Evolutionary conservation across 2,797 vertebrate genomes (phyloP), one percentile per base, ranked within the genome.

Genomic region (Pseudochromis fuscus): DNA sequence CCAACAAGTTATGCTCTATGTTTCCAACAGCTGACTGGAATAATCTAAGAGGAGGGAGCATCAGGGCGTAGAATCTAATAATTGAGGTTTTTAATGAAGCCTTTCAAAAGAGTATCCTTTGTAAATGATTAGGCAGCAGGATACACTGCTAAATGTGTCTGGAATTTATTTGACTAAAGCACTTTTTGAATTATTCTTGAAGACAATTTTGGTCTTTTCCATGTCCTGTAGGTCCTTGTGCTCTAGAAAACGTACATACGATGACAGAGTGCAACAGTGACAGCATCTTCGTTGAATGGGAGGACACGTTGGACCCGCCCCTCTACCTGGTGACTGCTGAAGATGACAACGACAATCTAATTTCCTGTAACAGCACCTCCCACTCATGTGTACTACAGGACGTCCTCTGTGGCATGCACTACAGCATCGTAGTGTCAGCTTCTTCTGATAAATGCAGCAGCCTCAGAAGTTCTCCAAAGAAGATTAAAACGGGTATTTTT

Each of bases 391-490:
- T 73, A 25, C 91, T 95, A 37, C 12, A 23, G 0, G 74, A 61
- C 1, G 52, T 62, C 0, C 67, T 21, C 37, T 95, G 95, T 28
- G 93, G 81, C 64, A 88, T 79, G 55, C 72, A 85, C 4, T 95
- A 95, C 61, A 92, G 81, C 62, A 46, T 95, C 80, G 91, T 93
- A 1, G 91, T 95, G 4, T 91, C 93, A 2, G 64, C 91, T 2
- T 88, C 92, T 9, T 94, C 93, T 2, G 84, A 92, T 81, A 93
- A 93, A 76, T 95, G 95, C 91, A 93, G 83, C 85, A 94, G 87
- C 79, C 80, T 93, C 44, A 88, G 94, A 35, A 95, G 94, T 67
- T 86, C 90, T 1, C 91, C 93, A 0, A 73, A 72, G 42, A 90
- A 81, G 77, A 81, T 94, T 10, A 57, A 67, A 42, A 94, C 93